Conservation (phyloP, 2,888 invertebrate species). For the Dynastes hyllus region DNA sequence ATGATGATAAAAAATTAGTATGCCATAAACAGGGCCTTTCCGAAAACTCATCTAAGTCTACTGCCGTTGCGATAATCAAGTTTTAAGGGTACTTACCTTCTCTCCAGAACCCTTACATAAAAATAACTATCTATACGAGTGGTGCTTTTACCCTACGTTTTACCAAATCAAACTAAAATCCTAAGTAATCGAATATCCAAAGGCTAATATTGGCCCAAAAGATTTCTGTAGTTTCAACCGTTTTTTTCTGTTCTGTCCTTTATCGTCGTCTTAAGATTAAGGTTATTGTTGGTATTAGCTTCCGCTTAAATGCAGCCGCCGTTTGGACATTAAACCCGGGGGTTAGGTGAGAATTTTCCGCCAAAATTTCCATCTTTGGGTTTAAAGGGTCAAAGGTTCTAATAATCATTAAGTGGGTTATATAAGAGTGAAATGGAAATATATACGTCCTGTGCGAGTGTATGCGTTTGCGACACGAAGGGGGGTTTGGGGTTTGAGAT, state of each 20-base stretch:
- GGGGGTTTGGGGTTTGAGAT: background rate
- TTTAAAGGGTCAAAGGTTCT: slow-evolving; percentile 50
- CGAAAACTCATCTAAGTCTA: slow-evolving; percentile 28
- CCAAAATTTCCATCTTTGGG: slow-evolving; percentile 37
- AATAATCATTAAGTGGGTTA: slow-evolving; percentile 52
- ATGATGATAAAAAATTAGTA: slow-evolving; percentile 36
- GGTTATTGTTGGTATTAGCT: background rate
- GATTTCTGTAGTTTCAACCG: background rate
- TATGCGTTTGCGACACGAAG: slow-evolving; percentile 10
- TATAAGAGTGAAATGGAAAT: slow-evolving; percentile 36
- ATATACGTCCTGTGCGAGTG: background rate
- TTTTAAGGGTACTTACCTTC: slow-evolving; percentile 35
- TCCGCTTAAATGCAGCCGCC: background rate
- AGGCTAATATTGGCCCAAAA: background rate
- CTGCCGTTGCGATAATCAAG: slow-evolving; percentile 26
- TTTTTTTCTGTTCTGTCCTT: background rate
- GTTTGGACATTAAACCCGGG: background rate
- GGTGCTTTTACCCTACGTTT: background rate
- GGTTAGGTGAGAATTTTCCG: too few species aligned
- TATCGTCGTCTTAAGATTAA: background rate
- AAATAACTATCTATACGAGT: slow-evolving; percentile 29
- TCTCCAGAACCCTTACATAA: background rate
- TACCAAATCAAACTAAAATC: slow-evolving; percentile 37
- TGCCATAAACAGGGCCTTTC: slow-evolving; percentile 14
- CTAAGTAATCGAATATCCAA: slow-evolving; percentile 25